phyloP scores from a whole-genome alignment of 2,797 vertebrate species.

The Pipistrellus kuhlii region DNA sequence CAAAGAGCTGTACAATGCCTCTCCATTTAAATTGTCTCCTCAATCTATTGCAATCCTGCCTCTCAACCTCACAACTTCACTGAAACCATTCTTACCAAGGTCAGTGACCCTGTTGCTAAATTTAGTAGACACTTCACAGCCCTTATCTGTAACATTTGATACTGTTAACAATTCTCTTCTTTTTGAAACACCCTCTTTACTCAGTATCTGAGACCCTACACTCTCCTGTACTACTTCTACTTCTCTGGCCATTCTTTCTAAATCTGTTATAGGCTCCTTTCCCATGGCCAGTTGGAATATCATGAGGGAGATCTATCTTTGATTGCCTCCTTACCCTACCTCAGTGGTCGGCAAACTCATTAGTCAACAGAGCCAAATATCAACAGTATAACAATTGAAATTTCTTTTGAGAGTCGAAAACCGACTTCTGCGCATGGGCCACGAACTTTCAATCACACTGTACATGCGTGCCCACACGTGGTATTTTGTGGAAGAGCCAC shows the following conservation, averaged over 20 bases:
- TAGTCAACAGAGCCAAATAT: too few relatives aligned
- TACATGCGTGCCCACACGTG: too few relatives aligned
- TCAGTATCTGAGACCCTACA: background rate
- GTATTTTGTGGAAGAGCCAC: too few relatives aligned
- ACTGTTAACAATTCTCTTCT: slow-evolving; percentile 9
- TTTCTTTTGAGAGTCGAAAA: too few relatives aligned
- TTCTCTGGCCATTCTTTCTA: slow-evolving; percentile 13
- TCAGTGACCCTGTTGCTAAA: slow-evolving; percentile 21
- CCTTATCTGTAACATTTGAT: slow-evolving; percentile 10
- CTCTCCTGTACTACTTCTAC: background rate
- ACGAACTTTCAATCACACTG: too few relatives aligned
- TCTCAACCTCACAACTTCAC: background rate
- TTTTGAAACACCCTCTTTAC: slow-evolving; percentile 48
- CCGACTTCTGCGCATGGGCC: too few relatives aligned
- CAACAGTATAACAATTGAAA: too few relatives aligned
- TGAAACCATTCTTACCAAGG: slow-evolving; percentile 11
- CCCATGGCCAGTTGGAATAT: too few relatives aligned
- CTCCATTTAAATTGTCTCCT: slow-evolving; percentile 1
- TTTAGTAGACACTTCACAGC: background rate
- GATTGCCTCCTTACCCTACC: background rate
- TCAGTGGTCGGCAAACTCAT: background rate
- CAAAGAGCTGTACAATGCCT: background rate
- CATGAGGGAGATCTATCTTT: too few relatives aligned
- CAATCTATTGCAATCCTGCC: background rate
- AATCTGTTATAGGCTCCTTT: background rate